phyloP scores from a whole-genome alignment of 2,797 vertebrate genomes.

The Sardinella longiceps region DNA sequence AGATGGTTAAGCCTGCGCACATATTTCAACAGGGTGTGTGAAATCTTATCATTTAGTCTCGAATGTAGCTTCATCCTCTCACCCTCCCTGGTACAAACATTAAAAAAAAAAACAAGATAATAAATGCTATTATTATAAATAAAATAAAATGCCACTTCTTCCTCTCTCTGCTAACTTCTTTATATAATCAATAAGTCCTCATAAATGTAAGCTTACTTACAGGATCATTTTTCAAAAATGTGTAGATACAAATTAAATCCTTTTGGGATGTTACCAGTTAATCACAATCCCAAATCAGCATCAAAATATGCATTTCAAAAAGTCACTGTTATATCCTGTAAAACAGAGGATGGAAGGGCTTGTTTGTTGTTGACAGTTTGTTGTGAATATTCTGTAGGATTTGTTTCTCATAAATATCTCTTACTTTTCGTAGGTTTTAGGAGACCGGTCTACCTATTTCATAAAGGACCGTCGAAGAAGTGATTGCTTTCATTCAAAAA shows the following conservation, averaged over 20 bases:
- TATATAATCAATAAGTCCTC: background rate
- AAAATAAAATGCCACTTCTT: too few species aligned
- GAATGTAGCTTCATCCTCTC: too few species aligned
- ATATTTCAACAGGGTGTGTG: background rate
- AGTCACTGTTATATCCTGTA: background rate
- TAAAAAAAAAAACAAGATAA: too few species aligned
- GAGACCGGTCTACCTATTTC: slow-evolving; percentile 87
- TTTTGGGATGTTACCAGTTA: background rate
- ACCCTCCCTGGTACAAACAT: too few species aligned
- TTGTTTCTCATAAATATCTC: background rate
- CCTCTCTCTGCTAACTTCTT: too few species aligned
- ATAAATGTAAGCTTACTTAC: background rate
- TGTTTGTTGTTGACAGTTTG: too few species aligned
- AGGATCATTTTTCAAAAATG: background rate
- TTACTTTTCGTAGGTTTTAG: slow-evolving; percentile 79
- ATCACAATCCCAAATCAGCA: too few species aligned
- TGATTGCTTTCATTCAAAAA: slow-evolving; percentile 8
- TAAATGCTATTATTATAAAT: too few species aligned
- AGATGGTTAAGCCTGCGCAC: background rate
- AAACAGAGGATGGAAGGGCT: background rate
- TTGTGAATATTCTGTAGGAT: background rate
- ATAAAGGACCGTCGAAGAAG: slow-evolving; percentile 75
- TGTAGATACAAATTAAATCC: background rate
- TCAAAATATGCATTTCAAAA: too few species aligned
- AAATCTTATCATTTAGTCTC: too few species aligned